Evolutionary conservation across 2,113 vertebrate genomes (phyloP).

Genomic region (Takifugu flavidus): DNA sequence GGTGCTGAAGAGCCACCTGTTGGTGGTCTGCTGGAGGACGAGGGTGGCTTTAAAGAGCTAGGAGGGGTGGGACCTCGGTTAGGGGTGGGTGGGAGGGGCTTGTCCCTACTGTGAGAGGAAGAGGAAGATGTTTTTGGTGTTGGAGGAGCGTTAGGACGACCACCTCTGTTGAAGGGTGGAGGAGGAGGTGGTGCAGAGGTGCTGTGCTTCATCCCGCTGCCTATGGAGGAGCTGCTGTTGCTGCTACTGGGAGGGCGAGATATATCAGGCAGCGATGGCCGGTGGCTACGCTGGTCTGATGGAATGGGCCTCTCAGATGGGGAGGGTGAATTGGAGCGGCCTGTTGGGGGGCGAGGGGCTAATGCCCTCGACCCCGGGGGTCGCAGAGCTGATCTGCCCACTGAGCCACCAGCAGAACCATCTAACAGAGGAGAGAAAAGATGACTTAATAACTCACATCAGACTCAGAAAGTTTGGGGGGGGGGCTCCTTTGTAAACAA

Average conservation of each 20-base stretch:
- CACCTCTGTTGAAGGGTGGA: constrained; percentile 79
- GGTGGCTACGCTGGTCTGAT: constrained; percentile 80
- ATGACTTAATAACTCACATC: not conserved
- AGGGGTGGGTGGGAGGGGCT: constrained; percentile 74
- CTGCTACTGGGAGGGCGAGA: constrained; percentile 70
- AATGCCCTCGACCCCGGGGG: constrained; percentile 79
- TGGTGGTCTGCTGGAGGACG: constrained; percentile 76
- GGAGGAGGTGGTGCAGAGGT: constrained; percentile 86
- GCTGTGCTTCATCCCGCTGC: constrained; percentile 85
- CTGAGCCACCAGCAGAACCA: constrained; percentile 73
- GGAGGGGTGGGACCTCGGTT: constrained; percentile 73
- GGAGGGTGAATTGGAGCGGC: constrained; percentile 50
- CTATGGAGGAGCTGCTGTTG: constrained; percentile 35
- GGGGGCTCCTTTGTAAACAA: no score
- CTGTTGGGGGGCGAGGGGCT: constrained; percentile 79
- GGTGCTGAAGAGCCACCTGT: constrained; percentile 77
- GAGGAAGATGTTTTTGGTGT: constrained; percentile 67
- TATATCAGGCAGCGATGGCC: constrained; percentile 88
- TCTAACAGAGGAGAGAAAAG: constrained; percentile 70
- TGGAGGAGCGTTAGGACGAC: constrained; percentile 68
- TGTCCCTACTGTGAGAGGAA: constrained; percentile 78
- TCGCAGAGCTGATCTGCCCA: constrained; percentile 78
- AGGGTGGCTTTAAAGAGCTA: constrained; percentile 72
- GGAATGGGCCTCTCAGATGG: constrained; percentile 66
- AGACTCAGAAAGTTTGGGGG: no score